Conservation (phyloP, 2,113 vertebrate species). For the Pituophis catenifer region DNA sequence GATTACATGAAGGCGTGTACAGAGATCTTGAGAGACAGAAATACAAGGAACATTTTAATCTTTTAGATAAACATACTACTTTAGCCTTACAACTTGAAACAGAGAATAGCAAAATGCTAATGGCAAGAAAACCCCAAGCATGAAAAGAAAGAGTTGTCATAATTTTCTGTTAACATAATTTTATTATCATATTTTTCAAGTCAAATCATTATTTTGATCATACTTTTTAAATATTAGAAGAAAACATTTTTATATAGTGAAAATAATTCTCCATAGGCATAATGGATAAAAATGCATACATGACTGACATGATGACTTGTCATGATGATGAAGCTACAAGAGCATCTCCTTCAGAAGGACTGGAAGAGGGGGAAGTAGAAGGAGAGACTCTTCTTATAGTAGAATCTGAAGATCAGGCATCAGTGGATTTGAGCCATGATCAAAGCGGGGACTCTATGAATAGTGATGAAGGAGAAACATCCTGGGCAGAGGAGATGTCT, state of each 20-base stretch:
- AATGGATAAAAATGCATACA: slow-evolving; percentile 86
- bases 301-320: slow-evolving; percentile 69
- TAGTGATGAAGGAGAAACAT: slow-evolving; percentile 85
- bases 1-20: slow-evolving; percentile 84
- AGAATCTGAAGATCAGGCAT: slow-evolving; percentile 93
- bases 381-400: slow-evolving; percentile 94
- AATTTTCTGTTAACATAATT: neutral
- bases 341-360: slow-evolving; percentile 86
- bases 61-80: slow-evolving; percentile 81
- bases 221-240: neutral
- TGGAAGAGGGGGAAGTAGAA: slow-evolving; percentile 97
- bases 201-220: neutral
- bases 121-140: slow-evolving; percentile 56
- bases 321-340: slow-evolving; percentile 85
- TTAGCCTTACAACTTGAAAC: slow-evolving; percentile 80
- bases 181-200: neutral
- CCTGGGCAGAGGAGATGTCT: slow-evolving; percentile 90
- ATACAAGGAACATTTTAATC: slow-evolving; percentile 84
- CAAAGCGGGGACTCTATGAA: slow-evolving; percentile 95
- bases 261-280: neutral
- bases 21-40: slow-evolving; percentile 84
- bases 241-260: neutral
- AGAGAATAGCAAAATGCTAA: slow-evolving; percentile 66
- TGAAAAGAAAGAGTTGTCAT: neutral
- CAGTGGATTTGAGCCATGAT: slow-evolving; percentile 92